Evolutionary conservation across 2,797 vertebrate genomes (phyloP).

Genomic region (Naso thynnoides): DNA sequence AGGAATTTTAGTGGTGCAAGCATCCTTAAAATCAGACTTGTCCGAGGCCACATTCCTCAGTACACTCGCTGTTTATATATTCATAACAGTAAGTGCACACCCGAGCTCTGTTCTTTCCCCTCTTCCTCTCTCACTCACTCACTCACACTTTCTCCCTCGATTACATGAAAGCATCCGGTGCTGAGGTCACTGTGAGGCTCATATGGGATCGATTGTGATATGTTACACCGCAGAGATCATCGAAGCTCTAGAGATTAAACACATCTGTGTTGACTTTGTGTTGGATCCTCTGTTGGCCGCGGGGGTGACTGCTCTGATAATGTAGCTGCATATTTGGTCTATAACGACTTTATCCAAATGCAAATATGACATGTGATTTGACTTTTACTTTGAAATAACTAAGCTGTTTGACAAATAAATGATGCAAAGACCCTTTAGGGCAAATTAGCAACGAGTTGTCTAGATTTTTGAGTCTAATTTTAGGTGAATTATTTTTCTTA

Average conservation of each 20-base stretch:
- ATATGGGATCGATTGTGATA: slow-evolving; percentile 41
- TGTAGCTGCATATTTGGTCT: neutral
- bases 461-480: no score
- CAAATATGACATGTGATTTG: neutral
- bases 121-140: neutral
- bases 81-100: neutral
- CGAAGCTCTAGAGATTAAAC: slow-evolving; percentile 22
- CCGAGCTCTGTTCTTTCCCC: neutral
- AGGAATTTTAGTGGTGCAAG: slow-evolving; percentile 3
- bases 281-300: neutral
- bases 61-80: slow-evolving; percentile 28
- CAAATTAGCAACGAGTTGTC: neutral
- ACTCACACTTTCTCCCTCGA: neutral
- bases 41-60: slow-evolving; percentile 6
- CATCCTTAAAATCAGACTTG: slow-evolving; percentile 2
- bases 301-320: neutral
- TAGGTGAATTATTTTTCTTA: neutral
- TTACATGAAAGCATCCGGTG: slow-evolving; percentile 4
- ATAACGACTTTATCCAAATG: neutral
- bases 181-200: slow-evolving; percentile 15
- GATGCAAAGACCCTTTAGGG: neutral
- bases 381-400: neutral
- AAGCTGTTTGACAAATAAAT: neutral
- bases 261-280: slow-evolving; percentile 37
- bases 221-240: slow-evolving; percentile 40